Base-by-base conservation (phyloP, 2,113 vertebrate species). In the Galeopterus variegatus region DNA sequence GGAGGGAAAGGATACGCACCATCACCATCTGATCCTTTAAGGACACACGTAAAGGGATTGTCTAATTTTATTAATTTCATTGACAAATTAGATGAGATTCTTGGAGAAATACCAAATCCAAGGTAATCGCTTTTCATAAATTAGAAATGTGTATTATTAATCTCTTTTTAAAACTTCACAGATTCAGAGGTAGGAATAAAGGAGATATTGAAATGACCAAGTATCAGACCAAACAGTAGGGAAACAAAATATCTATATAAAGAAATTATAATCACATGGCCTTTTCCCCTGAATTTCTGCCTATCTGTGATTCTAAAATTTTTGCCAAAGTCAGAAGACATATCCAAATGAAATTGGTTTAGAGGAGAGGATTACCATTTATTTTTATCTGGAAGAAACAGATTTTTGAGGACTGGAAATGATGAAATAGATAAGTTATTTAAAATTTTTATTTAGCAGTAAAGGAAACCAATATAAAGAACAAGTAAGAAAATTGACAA, bases 1-100 rank as follows among this genome's bases (percentile, higher is more conserved):
- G 99, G 99, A 95, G 99, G 99, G 28, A 99, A 99, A 98, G 99
- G 99, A 52, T 99, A 99, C 89, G 99, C 99, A 33, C 99, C 99
- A 23, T 97, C 99, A 1, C 98, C 99, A 41, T 99, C 99, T 33
- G 99, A 99, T 98, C 99, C 99, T 70, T 98, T 99, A 94, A 99
- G 99, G 98, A 98, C 96, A 56, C 99, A 99, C 67, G 33, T 99
- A 23, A 99, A 99, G 97, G 99, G 99, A 36, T 98, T 99, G 94
- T 99, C 98, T 18, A 98, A 98, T 88, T 99, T 99, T 45, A 98
- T 99, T 97, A 98, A 99, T 97, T 99, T 99, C 97, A 97, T 99
- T 45, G 99, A 99, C 98, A 99, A 99, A 96, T 98, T 99, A 96
- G 99, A 99, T 90, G 99, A 99, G 97, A 99, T 99, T 80, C 94